Evolutionary conservation across 1,140 invertebrate species (phyloP), one percentile per base, ranked within the genome.

Genomic region (Drosophila neocordata): DNA sequence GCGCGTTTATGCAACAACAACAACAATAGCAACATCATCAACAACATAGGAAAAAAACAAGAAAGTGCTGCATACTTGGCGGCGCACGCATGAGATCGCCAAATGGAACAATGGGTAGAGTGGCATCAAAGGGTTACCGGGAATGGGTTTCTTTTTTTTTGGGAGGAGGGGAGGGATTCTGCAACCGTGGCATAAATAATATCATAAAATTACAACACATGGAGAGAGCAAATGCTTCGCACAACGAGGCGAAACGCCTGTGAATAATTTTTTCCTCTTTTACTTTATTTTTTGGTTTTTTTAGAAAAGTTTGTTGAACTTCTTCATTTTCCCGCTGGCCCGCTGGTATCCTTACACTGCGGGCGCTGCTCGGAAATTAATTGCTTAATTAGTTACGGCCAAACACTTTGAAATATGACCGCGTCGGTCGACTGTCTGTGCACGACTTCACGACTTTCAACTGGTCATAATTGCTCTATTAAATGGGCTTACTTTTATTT

Each of bases 401-500:
- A 88, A 87, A 83, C 76, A 88, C 83, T 89, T 88, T 88, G 83
- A 88, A 88, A 71, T 88, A 88, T 88, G 84, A 84, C 83, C 75
- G 83, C 83, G 70, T 67, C 79, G 78, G 71, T 69, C 57, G 82
- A 68, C 73, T 80, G 55, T 53, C 61, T 63, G 61, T 51, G 24
- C 57, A 38, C 57, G 34, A 59, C 57, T 73, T 67, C 75, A 67
- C 73, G 73, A 60, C 78, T 82, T 68, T 83, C 83, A 89, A 83
- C 84, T 88, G 84, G 72, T 84, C 79, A 88, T 88, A 88, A 88
- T 88, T 88, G 84, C 83, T 88, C 84, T 88, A 88, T 88, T 89
- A 88, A 88, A 88, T 71, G 83, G 83, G 83, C 66, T 82, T 83
- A 83, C 67, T 71, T 67, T 82, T 62, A 60, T 77, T 62, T 58